These are phyloP conservation scores for Arizona elegans DNA, from an alignment of 2,113 vertebrate genomes.

Conservation along the genomic window DNA sequence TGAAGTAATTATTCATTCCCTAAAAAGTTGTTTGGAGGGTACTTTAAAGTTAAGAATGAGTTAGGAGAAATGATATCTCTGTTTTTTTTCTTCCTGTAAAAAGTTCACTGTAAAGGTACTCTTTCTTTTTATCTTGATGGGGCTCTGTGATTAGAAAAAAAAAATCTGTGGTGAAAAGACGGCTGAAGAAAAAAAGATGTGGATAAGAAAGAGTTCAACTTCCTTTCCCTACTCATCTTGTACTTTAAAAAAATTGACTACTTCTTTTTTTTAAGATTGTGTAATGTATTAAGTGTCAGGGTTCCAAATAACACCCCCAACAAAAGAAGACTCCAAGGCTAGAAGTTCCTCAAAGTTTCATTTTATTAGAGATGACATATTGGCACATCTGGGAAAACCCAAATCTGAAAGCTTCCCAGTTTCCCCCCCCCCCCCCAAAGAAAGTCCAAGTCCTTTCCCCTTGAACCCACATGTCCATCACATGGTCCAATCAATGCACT, in stretches of 20 bases:
- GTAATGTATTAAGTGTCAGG: not conserved
- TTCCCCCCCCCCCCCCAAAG: too few relatives aligned
- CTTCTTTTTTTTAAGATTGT: not conserved
- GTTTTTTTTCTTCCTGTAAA: not conserved
- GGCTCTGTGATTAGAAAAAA: not conserved
- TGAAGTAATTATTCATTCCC: not conserved
- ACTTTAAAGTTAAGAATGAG: not conserved
- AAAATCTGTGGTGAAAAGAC: not conserved
- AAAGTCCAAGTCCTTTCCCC: too few relatives aligned
- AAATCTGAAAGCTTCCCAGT: too few relatives aligned
- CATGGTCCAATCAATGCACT: too few relatives aligned
- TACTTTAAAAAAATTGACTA: not conserved
- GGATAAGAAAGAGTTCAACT: not conserved
- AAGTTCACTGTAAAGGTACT: not conserved
- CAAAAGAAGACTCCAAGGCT: too few relatives aligned
- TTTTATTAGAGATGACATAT: too few relatives aligned
- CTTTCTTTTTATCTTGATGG: not conserved
- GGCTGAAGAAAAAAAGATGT: not conserved
- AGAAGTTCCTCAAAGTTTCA: too few relatives aligned
- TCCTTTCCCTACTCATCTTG: too few relatives aligned
- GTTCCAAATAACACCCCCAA: too few relatives aligned
- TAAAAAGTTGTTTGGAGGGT: not conserved
- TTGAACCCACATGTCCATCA: too few relatives aligned
- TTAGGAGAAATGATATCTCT: not conserved
- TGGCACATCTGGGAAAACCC: too few relatives aligned